phyloP scores from a whole-genome alignment of 2,888 invertebrate genomes.

The Drosophila eohydei region DNA sequence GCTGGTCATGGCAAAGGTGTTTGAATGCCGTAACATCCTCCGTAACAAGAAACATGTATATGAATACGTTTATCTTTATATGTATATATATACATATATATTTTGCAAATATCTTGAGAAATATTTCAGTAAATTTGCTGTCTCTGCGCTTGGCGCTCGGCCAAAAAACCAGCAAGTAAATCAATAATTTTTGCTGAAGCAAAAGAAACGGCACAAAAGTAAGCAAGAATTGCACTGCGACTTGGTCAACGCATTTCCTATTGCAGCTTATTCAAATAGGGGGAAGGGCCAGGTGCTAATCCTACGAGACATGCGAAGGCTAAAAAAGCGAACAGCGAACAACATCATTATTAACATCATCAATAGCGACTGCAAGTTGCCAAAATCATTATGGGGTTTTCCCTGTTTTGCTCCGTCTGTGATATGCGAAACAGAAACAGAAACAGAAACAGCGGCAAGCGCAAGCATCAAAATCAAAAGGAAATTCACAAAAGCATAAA shows the following conservation, averaged over 20 bases:
- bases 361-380: conserved; percentile 18
- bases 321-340: conserved; percentile 19
- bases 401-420: conserved; percentile 76
- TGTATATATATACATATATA: background rate
- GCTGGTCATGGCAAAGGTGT: conserved; percentile 23
- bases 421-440: conserved; percentile 39
- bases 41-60: conserved; percentile 1
- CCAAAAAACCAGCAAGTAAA: conserved; percentile 68
- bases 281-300: conserved; percentile 13
- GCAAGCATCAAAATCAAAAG: conserved; percentile 58
- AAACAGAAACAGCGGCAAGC: conserved; percentile 29
- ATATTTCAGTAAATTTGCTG: conserved; percentile 48
- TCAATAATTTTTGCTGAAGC: conserved; percentile 62
- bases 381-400: conserved; percentile 63
- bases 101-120: conserved; percentile 53
- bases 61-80: background rate
- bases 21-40: conserved; percentile 28
- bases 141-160: conserved; percentile 62
- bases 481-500: conserved; percentile 71
- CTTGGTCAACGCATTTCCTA: conserved; percentile 40
- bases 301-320: background rate
- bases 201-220: conserved; percentile 26
- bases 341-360: conserved; percentile 33
- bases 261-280: conserved; percentile 6
- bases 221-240: conserved; percentile 34